A percentile compares a stretch with the other conserved stretches of the same genome.
Conservation (phyloP, 2,888 invertebrate species). For the Axea sp. region DNA sequence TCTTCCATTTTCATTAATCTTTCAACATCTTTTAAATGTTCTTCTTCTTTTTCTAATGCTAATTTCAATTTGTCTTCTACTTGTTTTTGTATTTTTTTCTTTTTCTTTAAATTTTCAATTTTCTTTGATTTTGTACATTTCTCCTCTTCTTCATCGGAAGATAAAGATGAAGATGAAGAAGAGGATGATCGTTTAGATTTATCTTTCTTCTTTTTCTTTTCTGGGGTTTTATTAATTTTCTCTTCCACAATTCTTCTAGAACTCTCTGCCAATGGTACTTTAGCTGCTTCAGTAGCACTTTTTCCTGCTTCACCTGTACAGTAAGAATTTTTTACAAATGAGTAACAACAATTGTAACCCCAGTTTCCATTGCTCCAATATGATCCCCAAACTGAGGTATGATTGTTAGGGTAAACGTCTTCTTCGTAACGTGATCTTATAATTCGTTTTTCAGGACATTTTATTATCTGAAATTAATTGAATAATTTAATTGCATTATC, state of each 20-base stretch:
- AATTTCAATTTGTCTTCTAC: slow-evolving; percentile 81
- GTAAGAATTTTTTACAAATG: slow-evolving; percentile 93
- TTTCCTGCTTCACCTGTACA: slow-evolving; percentile 89
- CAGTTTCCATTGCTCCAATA: slow-evolving; percentile 95
- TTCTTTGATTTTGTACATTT: slow-evolving; percentile 74
- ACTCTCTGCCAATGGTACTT: background rate
- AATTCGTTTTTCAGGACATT: slow-evolving; percentile 93
- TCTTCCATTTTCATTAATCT: slow-evolving; percentile 88
- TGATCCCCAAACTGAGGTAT: slow-evolving; percentile 97
- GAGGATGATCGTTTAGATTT: background rate
- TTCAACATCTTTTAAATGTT: slow-evolving; percentile 83
- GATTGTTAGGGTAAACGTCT: slow-evolving; percentile 95
- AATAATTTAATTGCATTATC: slow-evolving; percentile 83
- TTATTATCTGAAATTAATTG: slow-evolving; percentile 79
- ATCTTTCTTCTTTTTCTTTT: slow-evolving; percentile 1
- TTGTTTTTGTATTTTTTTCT: slow-evolving; percentile 70
- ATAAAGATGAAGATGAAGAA: slow-evolving; percentile 2
- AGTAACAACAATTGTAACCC: slow-evolving; percentile 98
- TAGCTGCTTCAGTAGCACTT: slow-evolving; percentile 15
- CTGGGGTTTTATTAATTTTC: background rate
- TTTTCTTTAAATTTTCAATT: slow-evolving; percentile 65
- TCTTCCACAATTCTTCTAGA: background rate
- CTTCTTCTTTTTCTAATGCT: slow-evolving; percentile 85
- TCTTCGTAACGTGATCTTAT: slow-evolving; percentile 95
- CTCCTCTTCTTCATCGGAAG: slow-evolving; percentile 67